phyloP scores from a whole-genome alignment of 2,113 vertebrate genomes.

The Pyxicephalus adspersus region DNA sequence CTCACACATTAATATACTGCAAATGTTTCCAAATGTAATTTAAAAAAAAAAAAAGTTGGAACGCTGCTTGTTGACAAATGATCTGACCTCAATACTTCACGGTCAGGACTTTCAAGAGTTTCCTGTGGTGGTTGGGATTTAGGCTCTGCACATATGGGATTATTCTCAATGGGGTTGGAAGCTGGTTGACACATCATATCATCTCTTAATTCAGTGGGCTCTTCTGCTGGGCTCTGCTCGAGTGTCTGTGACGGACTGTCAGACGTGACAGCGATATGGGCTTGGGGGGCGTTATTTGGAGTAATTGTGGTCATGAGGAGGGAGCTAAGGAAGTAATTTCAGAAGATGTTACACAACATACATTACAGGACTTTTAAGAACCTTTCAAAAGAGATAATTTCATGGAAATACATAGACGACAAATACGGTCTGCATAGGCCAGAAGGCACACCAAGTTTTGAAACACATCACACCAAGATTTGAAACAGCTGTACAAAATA shows the following conservation, averaged over 20 bases:
- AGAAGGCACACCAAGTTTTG: no score
- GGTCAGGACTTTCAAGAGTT: constrained; percentile 51
- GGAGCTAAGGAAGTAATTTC: constrained; percentile 58
- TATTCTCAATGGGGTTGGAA: constrained; percentile 17
- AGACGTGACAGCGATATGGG: not conserved
- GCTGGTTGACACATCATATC: constrained; percentile 11
- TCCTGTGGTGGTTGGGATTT: constrained; percentile 56
- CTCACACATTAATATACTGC: no score
- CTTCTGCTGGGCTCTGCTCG: constrained; percentile 6
- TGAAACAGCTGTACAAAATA: no score
- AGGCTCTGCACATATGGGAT: constrained; percentile 1
- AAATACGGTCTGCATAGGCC: no score
- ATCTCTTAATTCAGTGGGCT: constrained; percentile 6
- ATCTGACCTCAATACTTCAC: constrained; percentile 61
- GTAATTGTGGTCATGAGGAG: not conserved
- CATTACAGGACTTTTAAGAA: no score
- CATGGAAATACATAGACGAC: no score
- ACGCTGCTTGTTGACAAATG: not conserved
- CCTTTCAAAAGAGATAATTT: no score
- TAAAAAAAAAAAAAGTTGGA: not conserved
- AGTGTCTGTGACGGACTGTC: constrained; percentile 16
- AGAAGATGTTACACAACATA: not conserved
- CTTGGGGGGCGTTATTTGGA: not conserved
- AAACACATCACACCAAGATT: no score
- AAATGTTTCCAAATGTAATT: no score